These are phyloP conservation scores for Drosophila murphyi DNA, from an alignment of 1,140 invertebrate genomes.

Conservation along the genomic window DNA sequence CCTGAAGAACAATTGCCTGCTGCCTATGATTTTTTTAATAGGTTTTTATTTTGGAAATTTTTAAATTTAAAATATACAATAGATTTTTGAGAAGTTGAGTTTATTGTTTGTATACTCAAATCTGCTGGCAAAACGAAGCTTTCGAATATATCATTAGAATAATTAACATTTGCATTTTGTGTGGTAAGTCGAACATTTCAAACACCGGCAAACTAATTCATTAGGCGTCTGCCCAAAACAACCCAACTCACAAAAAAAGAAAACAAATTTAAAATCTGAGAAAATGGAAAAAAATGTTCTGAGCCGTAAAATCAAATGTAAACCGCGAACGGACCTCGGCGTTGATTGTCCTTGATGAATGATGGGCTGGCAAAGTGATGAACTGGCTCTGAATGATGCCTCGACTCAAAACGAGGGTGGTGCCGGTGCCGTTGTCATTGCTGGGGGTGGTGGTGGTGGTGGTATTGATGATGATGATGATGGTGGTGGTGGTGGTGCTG, in stretches of 20 bases:
- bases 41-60: no score
- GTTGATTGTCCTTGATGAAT: slow-evolving; percentile 48
- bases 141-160: slow-evolving; percentile 33
- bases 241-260: neutral
- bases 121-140: neutral
- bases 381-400: neutral
- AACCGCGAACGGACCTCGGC: slow-evolving; percentile 34
- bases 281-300: slow-evolving; percentile 8
- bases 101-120: neutral
- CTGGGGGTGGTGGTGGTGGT: neutral
- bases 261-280: neutral
- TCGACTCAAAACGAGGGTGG: neutral
- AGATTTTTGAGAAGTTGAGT: no score
- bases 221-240: slow-evolving; percentile 10
- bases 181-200: neutral
- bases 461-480: neutral
- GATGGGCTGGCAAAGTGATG: slow-evolving; percentile 28
- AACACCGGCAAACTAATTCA: slow-evolving; percentile 35
- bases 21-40: no score
- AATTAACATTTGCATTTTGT: slow-evolving; percentile 9
- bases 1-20: no score
- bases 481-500: slow-evolving; percentile 3
- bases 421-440: neutral
- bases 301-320: slow-evolving; percentile 33
- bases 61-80: no score